These are phyloP conservation scores for Polylopha cassiicola DNA, from an alignment of 2,888 invertebrate genomes.

Conservation along the genomic window DNA sequence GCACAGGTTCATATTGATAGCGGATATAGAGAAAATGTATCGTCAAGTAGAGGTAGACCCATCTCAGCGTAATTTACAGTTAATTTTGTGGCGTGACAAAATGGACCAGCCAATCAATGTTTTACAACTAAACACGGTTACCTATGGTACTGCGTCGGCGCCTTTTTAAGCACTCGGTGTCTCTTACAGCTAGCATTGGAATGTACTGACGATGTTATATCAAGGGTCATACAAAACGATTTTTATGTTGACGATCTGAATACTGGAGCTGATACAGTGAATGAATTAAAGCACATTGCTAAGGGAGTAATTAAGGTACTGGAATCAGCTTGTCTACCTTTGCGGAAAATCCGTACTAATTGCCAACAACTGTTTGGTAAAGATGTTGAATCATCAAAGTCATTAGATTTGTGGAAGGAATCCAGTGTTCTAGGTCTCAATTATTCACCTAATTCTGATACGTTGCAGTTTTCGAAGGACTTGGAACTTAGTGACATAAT, in stretches of 20 bases:
- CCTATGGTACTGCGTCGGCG: conserved; percentile 10
- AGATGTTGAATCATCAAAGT: not conserved
- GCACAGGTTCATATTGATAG: conserved; percentile 14
- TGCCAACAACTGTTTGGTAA: not conserved
- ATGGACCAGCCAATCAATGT: not conserved
- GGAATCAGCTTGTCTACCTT: not conserved
- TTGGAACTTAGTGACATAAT: not conserved
- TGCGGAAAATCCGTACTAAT: not conserved
- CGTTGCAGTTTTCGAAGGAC: not conserved
- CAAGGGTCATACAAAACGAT: not conserved
- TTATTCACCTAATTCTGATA: not conserved
- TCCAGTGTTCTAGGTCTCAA: not conserved
- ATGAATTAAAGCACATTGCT: not conserved
- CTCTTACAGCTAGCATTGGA: not conserved
- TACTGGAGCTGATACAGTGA: not conserved
- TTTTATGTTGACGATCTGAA: conserved; percentile 5
- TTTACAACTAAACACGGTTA: conserved; percentile 7
- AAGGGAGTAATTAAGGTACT: not conserved
- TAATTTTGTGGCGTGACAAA: conserved; percentile 9
- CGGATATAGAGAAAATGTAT: conserved; percentile 21
- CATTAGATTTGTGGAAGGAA: not conserved
- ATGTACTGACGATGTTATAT: not conserved
- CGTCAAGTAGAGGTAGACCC: conserved; percentile 3
- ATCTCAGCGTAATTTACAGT: conserved; percentile 8
- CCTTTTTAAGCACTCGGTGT: conserved; percentile 5